Conservation (phyloP, 1,140 invertebrate species). For the Aculops lycopersici region DNA sequence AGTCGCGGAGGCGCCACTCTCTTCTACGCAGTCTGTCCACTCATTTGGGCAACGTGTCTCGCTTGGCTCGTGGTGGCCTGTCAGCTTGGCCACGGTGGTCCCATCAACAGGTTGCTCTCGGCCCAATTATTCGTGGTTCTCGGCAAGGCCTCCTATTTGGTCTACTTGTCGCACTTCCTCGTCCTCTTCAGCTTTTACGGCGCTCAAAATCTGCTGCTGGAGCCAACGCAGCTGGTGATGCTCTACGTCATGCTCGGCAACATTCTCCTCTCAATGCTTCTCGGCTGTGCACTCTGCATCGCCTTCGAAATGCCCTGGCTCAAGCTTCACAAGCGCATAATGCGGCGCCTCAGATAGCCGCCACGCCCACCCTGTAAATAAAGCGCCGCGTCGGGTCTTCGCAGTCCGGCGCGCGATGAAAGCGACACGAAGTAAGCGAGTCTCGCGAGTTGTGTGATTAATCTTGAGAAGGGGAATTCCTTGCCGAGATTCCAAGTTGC, state of each 20-base stretch:
- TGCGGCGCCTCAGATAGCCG: slow-evolving; percentile 1
- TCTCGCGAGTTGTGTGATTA: no score
- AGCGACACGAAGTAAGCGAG: no score
- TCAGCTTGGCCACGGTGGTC: background rate
- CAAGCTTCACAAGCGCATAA: slow-evolving; percentile 1
- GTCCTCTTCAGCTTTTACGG: background rate
- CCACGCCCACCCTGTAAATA: no score
- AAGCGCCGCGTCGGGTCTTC: no score
- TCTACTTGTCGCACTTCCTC: slow-evolving; percentile 1
- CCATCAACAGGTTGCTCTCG: slow-evolving; percentile 1
- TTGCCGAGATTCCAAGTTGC: no score
- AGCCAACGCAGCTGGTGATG: background rate
- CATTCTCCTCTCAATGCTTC: background rate
- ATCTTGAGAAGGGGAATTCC: no score
- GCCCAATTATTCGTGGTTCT: background rate
- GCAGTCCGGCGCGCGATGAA: no score
- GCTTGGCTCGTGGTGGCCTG: background rate
- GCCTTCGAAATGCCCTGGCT: background rate
- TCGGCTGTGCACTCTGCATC: background rate
- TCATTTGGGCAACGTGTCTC: slow-evolving; percentile 1
- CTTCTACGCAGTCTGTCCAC: background rate
- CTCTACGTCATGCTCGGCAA: background rate
- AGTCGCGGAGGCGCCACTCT: no score
- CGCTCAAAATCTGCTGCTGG: background rate
- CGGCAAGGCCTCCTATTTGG: background rate